Base-by-base conservation (phyloP, 2,113 vertebrate species). In the Silurus meridionalis region DNA sequence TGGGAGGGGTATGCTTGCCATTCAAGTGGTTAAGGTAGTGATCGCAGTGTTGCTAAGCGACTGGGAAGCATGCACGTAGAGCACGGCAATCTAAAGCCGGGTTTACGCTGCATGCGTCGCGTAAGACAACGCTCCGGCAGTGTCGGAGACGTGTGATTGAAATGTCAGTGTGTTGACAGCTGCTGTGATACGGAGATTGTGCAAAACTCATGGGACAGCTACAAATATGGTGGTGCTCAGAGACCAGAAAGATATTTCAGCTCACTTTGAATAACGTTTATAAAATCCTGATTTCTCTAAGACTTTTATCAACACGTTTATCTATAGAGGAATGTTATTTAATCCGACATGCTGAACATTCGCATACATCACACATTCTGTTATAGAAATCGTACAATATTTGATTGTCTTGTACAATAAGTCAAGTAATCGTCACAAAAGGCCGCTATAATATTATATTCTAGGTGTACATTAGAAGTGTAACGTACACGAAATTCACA, bases 21-120 rank as follows among this genome's bases (percentile, higher is more conserved):
- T 80, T 80, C 28, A 80, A 60, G 57, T 80, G 78, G 55, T 60
- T 60, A 60, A 80, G 8, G 78, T 28, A 28, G 14, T 57, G 53
- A 58, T 58, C 53, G 8, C n/a, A 21, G 7, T 79, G n/a, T 78
- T 78, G 74, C 74, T 55, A 78, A 13, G 72, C 72, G 53, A 53
- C 77, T 46, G 55, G n/a, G 28, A 80, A 37, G 25, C 25, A 37
- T 8, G 23, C 21, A 80, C 5, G 28, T 17, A 48, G 7, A 80
- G 19, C 52, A 80, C 1, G 78, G 25, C 21, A 6, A 23, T 48
- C 5, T 80, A 61, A 23, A 61, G 78, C 17, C 0, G 5, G 57
- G 8, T 48, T 80, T 80, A 48, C 17, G 3, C 4, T 19, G 23
- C 48, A 48, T 17, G 8, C 0, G 46, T 58, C 21, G 25, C 8